These are phyloP conservation scores for Trypoxylus dichotomus DNA, from an alignment of 1,140 invertebrate species.

Conservation along the genomic window DNA sequence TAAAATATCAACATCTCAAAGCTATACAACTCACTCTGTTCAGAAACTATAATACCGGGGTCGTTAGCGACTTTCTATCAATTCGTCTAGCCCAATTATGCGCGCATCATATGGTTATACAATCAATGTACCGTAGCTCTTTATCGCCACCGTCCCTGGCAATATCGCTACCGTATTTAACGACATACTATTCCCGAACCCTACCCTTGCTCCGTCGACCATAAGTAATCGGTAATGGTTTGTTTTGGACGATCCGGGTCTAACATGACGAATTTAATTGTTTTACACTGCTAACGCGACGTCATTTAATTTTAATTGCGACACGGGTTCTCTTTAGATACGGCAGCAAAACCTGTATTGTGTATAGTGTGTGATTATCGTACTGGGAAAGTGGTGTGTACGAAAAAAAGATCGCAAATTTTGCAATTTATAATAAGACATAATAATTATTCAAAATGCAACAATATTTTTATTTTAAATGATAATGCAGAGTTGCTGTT, in stretches of 20 bases:
- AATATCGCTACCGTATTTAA: background rate
- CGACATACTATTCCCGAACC: background rate
- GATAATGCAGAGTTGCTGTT: too few relatives aligned
- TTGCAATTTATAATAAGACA: too few relatives aligned
- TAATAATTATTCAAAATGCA: too few relatives aligned
- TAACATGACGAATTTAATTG: background rate
- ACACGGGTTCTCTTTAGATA: background rate
- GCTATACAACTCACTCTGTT: too few relatives aligned
- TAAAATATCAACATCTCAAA: too few relatives aligned
- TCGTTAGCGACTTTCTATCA: background rate
- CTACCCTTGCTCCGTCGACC: background rate
- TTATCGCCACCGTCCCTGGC: background rate
- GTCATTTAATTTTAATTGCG: constrained; percentile 2
- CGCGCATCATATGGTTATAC: background rate
- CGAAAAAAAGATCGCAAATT: too few relatives aligned
- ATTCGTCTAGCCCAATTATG: background rate
- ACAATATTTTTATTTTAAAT: too few relatives aligned
- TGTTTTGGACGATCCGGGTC: background rate
- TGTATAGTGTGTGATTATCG: too few relatives aligned
- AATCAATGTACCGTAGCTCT: background rate
- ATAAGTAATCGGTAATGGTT: constrained; percentile 7
- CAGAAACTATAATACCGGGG: too few relatives aligned
- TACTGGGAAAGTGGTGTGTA: too few relatives aligned
- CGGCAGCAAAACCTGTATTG: background rate
- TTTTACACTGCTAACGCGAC: background rate